Evolutionary conservation across 2,888 invertebrate species (phyloP).

Genomic region (Lasioglossum lativentre): DNA sequence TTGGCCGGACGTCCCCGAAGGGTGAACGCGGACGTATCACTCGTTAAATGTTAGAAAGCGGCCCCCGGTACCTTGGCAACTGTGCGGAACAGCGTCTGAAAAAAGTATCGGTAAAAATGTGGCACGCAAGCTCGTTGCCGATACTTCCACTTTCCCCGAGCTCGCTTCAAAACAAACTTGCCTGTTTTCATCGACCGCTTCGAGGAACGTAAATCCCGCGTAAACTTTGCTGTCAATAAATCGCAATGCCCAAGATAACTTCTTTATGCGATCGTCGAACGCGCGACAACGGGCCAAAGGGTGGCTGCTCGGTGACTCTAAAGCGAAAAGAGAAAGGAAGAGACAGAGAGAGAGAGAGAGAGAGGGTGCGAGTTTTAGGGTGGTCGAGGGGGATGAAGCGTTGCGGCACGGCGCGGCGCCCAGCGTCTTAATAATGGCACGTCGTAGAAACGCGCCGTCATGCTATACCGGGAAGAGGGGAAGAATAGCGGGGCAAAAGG

Average conservation of each 20-base stretch:
- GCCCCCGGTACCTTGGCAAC: not conserved
- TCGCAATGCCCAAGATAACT: constrained; percentile 51
- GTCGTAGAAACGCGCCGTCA: constrained; percentile 65
- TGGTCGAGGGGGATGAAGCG: constrained; percentile 26
- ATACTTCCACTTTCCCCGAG: not conserved
- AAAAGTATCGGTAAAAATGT: constrained; percentile 1
- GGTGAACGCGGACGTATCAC: not conserved
- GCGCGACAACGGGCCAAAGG: constrained; percentile 33
- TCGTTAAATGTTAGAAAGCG: not conserved
- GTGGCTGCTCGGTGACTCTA: constrained; percentile 6
- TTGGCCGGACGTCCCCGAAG: not conserved
- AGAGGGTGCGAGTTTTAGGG: not conserved
- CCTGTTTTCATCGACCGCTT: constrained; percentile 38
- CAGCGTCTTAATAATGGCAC: constrained; percentile 72
- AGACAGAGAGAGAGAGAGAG: not conserved
- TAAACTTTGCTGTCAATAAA: constrained; percentile 52
- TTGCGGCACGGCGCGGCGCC: constrained; percentile 65
- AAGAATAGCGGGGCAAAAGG: constrained; percentile 45
- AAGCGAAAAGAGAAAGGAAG: not conserved
- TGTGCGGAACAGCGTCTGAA: not conserved
- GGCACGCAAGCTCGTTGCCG: not conserved
- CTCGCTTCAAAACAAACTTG: not conserved
- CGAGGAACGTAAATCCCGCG: constrained; percentile 35
- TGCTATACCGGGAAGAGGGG: constrained; percentile 55
- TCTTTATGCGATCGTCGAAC: constrained; percentile 47